phyloP scores from a whole-genome alignment of 2,797 vertebrate genomes.

The Diplodus puntazzo region DNA sequence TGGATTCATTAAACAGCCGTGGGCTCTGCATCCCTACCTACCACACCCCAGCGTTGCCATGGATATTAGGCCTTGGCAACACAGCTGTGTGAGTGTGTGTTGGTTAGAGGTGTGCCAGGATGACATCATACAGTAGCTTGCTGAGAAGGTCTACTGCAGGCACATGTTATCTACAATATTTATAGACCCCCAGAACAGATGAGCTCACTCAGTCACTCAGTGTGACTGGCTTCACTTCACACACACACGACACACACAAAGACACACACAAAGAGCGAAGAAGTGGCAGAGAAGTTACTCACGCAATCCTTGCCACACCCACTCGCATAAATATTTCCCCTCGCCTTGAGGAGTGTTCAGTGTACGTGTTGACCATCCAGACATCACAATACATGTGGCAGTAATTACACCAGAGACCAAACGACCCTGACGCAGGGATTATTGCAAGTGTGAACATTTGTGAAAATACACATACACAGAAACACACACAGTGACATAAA shows the following conservation, averaged over 20 bases:
- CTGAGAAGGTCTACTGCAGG: constrained; percentile 81
- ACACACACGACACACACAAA: constrained; percentile 43
- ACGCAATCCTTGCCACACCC: constrained; percentile 70
- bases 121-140: constrained; percentile 85
- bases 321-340: constrained; percentile 52
- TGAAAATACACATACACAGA: constrained; percentile 14
- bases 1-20: constrained; percentile 51
- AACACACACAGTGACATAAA: constrained; percentile 18
- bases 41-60: constrained; percentile 72
- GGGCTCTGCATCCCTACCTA: constrained; percentile 54
- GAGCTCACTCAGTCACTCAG: constrained; percentile 81
- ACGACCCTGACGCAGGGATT: constrained; percentile 17
- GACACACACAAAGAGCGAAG: constrained; percentile 43
- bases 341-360: constrained; percentile 16
- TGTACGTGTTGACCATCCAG: constrained; percentile 1
- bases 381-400: constrained; percentile 7
- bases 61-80: constrained; percentile 68
- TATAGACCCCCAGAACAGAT: constrained; percentile 83
- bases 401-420: constrained; percentile 8
- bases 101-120: constrained; percentile 72
- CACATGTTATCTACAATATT: constrained; percentile 86
- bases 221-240: constrained; percentile 68
- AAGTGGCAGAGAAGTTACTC: constrained; percentile 73
- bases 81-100: constrained; percentile 63
- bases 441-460: constrained; percentile 23